A percentile compares a stretch with the other conserved stretches of the same genome.
phyloP scores from a whole-genome alignment of 2,797 vertebrate species.

The Rhinoraja longicauda region DNA sequence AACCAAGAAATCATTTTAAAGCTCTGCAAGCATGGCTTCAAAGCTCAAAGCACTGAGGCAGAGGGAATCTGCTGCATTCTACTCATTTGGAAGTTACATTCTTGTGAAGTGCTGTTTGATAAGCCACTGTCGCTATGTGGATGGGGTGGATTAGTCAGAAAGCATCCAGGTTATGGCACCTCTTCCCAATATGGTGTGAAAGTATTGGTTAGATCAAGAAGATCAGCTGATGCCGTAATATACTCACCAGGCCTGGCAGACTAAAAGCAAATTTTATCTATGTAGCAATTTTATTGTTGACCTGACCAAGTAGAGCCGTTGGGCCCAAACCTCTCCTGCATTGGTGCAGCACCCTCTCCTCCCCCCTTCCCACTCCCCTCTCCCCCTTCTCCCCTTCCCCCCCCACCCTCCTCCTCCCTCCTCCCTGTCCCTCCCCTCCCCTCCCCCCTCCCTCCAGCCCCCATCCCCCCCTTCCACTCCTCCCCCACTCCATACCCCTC shows the following conservation, averaged over 20 bases:
- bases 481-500: no score
- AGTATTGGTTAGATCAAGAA: background rate
- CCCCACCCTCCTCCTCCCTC: no score
- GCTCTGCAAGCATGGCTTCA: background rate
- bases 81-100: background rate
- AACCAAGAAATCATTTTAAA: background rate
- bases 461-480: no score
- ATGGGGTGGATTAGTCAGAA: background rate
- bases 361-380: no score
- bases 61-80: background rate
- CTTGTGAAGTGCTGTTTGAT: background rate
- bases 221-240: background rate
- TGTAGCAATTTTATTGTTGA: background rate
- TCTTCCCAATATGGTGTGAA: background rate
- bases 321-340: no score
- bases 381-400: no score
- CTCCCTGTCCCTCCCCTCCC: no score
- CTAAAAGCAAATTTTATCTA: background rate
- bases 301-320: no score
- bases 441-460: no score
- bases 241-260: background rate
- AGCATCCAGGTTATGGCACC: background rate
- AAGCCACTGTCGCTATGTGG: background rate
- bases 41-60: background rate
- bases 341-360: no score